These are phyloP conservation scores for Apotomis capreana DNA, from an alignment of 2,888 invertebrate species.

Conservation along the genomic window DNA sequence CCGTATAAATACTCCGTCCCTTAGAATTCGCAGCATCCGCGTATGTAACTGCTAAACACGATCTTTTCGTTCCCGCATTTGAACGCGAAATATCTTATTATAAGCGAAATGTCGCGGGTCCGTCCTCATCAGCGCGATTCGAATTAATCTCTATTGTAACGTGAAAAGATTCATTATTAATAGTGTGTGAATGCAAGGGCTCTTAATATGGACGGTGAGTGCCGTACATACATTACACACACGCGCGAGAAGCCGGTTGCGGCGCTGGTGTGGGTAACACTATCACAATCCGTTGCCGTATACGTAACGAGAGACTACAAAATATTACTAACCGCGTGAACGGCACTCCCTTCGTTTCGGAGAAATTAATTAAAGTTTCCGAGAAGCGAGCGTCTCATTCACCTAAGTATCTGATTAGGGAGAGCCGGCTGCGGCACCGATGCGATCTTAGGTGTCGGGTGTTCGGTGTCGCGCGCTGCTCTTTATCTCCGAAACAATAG, in stretches of 20 bases:
- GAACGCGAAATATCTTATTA: constrained; percentile 56
- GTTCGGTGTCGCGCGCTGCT: constrained; percentile 19
- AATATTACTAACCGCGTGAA: constrained; percentile 64
- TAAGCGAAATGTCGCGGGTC: constrained; percentile 52
- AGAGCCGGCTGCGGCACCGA: constrained; percentile 42
- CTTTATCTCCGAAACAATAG: constrained; percentile 36
- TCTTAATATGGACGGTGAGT: constrained; percentile 53
- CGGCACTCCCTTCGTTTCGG: constrained; percentile 64
- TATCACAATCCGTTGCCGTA: constrained; percentile 62
- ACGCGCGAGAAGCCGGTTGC: constrained; percentile 62
- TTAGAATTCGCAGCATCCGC: constrained; percentile 41
- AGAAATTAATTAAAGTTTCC: constrained; percentile 76
- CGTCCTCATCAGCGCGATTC: constrained; percentile 45
- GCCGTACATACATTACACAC: constrained; percentile 57
- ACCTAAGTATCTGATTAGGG: constrained; percentile 65
- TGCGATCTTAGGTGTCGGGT: constrained; percentile 35
- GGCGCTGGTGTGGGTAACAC: constrained; percentile 56
- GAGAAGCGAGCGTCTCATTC: constrained; percentile 67
- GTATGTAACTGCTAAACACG: constrained; percentile 51
- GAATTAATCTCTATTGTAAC: constrained; percentile 53
- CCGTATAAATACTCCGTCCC: constrained; percentile 35
- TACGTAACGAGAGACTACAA: constrained; percentile 62
- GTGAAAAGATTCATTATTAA: constrained; percentile 51
- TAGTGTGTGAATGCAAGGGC: constrained; percentile 46
- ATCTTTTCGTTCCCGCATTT: constrained; percentile 54